phyloP scores from a whole-genome alignment of 2,797 vertebrate genomes.

The Pipistrellus nathusii region DNA sequence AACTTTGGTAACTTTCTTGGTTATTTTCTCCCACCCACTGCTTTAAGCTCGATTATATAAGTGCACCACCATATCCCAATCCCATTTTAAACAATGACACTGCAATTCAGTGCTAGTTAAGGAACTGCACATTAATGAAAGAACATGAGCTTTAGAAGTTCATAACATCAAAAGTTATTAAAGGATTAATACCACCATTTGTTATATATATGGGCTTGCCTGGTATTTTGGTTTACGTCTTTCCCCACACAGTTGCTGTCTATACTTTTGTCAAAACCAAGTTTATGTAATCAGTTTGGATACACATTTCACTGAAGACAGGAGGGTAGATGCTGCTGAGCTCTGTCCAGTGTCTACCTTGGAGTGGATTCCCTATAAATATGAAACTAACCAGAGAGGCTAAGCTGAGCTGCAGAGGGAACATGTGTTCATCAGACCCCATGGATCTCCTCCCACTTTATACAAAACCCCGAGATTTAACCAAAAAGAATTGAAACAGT shows the following conservation, averaged over 20 bases:
- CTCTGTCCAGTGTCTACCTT: background rate
- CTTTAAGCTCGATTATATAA: background rate
- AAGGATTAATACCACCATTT: slow-evolving; percentile 8
- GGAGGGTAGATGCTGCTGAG: background rate
- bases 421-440: background rate
- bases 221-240: background rate
- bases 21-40: background rate
- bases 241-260: background rate
- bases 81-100: background rate
- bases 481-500: background rate
- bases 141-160: background rate
- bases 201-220: background rate
- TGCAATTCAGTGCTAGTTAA: background rate
- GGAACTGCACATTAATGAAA: background rate
- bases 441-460: background rate
- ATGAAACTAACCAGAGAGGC: background rate
- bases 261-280: background rate
- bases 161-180: background rate
- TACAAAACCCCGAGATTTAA: background rate
- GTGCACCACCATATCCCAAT: background rate
- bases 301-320: background rate
- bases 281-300: background rate
- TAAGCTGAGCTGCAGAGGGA: background rate
- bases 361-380: background rate
- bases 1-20: background rate